Evolutionary conservation across 23 tunicate species (phyloP).

Genomic region (Trididemnum nubilum): DNA sequence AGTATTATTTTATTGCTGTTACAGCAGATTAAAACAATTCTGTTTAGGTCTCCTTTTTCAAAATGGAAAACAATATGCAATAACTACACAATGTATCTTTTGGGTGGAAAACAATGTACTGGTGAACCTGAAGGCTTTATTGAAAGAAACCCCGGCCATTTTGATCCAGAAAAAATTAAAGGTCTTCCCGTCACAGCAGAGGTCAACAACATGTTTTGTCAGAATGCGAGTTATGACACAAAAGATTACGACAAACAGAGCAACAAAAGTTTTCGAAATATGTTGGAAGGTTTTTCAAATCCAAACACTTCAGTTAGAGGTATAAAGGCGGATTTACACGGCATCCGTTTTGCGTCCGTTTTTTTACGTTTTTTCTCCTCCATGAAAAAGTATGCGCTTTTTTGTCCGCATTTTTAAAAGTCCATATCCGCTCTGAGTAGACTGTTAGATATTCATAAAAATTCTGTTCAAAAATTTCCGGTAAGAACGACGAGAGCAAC

Average conservation of each 20-base stretch:
- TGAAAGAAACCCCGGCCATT: constrained; percentile 56
- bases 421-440: too few species aligned
- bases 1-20: too few species aligned
- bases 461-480: too few species aligned
- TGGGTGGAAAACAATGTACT: constrained; percentile 52
- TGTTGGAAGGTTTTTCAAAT: constrained; percentile 70
- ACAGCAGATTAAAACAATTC: too few species aligned
- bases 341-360: too few species aligned
- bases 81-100: constrained; percentile 42
- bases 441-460: too few species aligned
- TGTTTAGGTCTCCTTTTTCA: constrained; percentile 62
- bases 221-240: constrained; percentile 47
- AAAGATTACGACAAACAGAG: constrained; percentile 36
- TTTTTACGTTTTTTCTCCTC: too few species aligned
- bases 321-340: too few species aligned
- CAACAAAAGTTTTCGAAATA: constrained; percentile 64
- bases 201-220: constrained; percentile 15
- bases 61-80: constrained; percentile 64
- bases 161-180: constrained; percentile 34
- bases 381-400: too few species aligned
- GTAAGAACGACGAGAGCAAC: too few species aligned
- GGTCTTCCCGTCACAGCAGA: constrained; percentile 60
- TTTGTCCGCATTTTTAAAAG: too few species aligned
- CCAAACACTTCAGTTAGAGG: background rate
- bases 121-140: constrained; percentile 64